Evolutionary conservation across 2,797 vertebrate genomes (phyloP).

Genomic region (Hoplostethus mediterraneus): DNA sequence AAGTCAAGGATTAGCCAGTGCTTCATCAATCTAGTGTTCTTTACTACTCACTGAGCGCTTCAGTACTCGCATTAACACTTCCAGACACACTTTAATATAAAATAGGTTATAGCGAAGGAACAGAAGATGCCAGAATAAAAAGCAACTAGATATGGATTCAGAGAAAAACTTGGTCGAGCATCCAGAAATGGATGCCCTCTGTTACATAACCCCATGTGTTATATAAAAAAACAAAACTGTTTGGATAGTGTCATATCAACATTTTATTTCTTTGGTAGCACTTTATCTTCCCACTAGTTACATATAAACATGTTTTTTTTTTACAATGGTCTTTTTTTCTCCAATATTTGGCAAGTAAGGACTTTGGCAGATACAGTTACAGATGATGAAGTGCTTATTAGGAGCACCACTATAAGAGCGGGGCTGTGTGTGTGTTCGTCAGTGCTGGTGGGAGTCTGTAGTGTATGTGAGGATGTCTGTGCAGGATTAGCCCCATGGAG

Average conservation of each 20-base stretch:
- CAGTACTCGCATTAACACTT: too few relatives aligned
- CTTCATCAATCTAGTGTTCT: not conserved
- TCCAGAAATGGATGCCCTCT: not conserved
- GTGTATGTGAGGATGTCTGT: slow-evolving; percentile 19
- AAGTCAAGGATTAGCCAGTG: slow-evolving; percentile 17
- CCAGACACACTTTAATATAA: too few relatives aligned
- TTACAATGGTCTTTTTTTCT: slow-evolving; percentile 40
- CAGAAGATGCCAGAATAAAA: not conserved
- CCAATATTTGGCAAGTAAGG: slow-evolving; percentile 46
- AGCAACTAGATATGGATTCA: too few relatives aligned
- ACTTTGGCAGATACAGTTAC: slow-evolving; percentile 48
- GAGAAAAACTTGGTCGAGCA: too few relatives aligned
- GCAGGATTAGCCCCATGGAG: not conserved
- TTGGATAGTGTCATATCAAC: slow-evolving; percentile 40
- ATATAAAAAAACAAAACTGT: not conserved
- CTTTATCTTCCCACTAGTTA: slow-evolving; percentile 64
- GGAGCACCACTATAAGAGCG: too few relatives aligned
- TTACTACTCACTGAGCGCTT: not conserved
- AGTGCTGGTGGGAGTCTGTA: slow-evolving; percentile 3
- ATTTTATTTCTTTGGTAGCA: slow-evolving; percentile 77
- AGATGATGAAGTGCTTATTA: not conserved
- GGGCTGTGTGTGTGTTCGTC: not conserved
- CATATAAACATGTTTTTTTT: slow-evolving; percentile 69
- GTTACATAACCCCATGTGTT: not conserved
- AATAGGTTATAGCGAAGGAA: too few relatives aligned